These are phyloP conservation scores for Synergus japonicus DNA, from an alignment of 2,888 invertebrate genomes.

Conservation along the genomic window DNA sequence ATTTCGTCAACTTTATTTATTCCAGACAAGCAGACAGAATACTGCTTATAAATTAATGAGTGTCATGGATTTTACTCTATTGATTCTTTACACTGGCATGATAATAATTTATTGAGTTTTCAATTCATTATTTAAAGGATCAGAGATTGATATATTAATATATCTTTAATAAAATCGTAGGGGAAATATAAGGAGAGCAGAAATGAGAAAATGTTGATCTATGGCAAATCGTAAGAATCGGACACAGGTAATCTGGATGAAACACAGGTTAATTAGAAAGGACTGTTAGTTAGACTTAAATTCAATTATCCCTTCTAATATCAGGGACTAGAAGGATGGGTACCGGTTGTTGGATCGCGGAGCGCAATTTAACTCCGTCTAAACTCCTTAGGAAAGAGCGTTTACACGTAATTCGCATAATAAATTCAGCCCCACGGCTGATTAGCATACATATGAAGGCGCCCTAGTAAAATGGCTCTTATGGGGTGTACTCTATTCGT, in stretches of 20 bases:
- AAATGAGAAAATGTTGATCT: not conserved
- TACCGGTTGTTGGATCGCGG: constrained; percentile 23
- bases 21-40: not conserved
- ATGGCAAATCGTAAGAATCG: not conserved
- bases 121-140: not conserved
- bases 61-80: not conserved
- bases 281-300: constrained; percentile 3
- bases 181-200: no score
- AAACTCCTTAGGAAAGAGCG: constrained; percentile 46
- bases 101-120: not conserved
- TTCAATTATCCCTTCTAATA: constrained; percentile 24
- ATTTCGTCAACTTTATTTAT: no score
- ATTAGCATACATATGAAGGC: constrained; percentile 53
- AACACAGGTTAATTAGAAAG: constrained; percentile 27
- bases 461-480: constrained; percentile 44
- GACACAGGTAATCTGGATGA: constrained; percentile 14
- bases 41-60: not conserved
- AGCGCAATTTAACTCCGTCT: constrained; percentile 47
- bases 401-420: constrained; percentile 53
- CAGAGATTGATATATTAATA: no score
- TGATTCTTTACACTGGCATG: not conserved
- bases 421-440: constrained; percentile 49
- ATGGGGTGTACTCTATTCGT: constrained; percentile 17
- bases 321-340: constrained; percentile 20
- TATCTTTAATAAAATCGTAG: not conserved